Base-by-base conservation (phyloP, 1,140 invertebrate genomes). In the Cheumatopsyche charites region DNA sequence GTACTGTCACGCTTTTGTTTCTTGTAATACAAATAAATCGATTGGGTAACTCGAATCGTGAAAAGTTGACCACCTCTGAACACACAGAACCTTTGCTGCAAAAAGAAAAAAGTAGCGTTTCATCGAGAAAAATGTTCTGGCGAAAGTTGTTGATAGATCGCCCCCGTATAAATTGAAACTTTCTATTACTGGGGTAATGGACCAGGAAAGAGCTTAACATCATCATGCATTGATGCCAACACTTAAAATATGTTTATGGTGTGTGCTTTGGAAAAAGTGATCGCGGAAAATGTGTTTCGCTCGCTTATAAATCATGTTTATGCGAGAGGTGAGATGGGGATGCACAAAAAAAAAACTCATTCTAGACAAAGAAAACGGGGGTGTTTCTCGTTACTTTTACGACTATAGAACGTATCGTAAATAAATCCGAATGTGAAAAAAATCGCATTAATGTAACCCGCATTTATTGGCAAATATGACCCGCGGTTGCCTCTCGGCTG, bases 171-270 rank as follows among this genome's bases (percentile, higher is more conserved):
- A 58, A 58, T 58, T 58, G 55, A 58, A 58, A 58, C 55, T 58
- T 58, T 25, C 55, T 58, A 58, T 58, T 58, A 25, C 55, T 23
- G 21, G 19, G 23, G 55, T 58, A 58, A 58, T 58, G 55, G 55
- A 25, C 2, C 21, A 26, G 6, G 55, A 58, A 58, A 58, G 55
- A 58, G 55, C 55, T 58, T 58, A 58, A 58, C 55, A 58, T 58
- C 55, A 58, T 58, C 55, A 58, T 58, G 55, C 55, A 23, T 58
- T 58, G 55, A 58, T 23, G 55, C 19, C 19, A 58, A 58, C 55
- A 58, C 55, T 58, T 58, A 58, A 58, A 58, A 23, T 58, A 58
- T 58, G 55, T 58, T 58, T 58, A 58, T 58, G 55, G 55, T 36
- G 19, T 26, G 43, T 15, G 15, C 43, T 4, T 58, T 0, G 23